Conservation (phyloP, 2,888 invertebrate genomes). For the Cerceris rybyensis region DNA sequence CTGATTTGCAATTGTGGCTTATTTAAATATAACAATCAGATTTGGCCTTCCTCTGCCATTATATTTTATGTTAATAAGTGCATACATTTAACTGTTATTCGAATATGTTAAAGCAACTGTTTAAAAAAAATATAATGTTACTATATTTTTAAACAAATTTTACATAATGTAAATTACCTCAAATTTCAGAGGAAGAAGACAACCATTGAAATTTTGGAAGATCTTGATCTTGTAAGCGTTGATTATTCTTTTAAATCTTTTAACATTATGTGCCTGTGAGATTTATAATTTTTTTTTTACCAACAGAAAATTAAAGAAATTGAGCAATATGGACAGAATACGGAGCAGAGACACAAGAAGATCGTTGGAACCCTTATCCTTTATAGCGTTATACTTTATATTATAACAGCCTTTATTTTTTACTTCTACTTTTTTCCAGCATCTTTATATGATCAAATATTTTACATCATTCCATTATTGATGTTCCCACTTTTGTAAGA, state of each 20-base stretch:
- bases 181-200: constrained; percentile 84
- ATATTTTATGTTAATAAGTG: not conserved
- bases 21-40: constrained; percentile 23
- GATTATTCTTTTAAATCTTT: constrained; percentile 22
- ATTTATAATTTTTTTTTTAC: constrained; percentile 44
- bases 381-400: constrained; percentile 87
- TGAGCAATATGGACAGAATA: constrained; percentile 90
- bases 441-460: constrained; percentile 88
- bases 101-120: not conserved
- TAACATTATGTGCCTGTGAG: constrained; percentile 7
- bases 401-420: constrained; percentile 88
- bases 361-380: constrained; percentile 90
- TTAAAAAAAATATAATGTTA: not conserved
- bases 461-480: constrained; percentile 90
- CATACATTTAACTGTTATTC: not conserved
- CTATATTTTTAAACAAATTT: not conserved
- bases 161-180: not conserved
- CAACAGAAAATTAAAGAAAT: constrained; percentile 89
- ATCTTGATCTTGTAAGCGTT: constrained; percentile 85
- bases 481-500: constrained; percentile 93
- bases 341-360: constrained; percentile 91
- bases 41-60: not conserved
- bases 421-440: constrained; percentile 92
- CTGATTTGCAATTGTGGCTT: constrained; percentile 14
- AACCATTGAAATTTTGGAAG: constrained; percentile 85